Evolutionary conservation across 2,113 vertebrate species (phyloP).

Genomic region (Onychorhynchus coronatus): DNA sequence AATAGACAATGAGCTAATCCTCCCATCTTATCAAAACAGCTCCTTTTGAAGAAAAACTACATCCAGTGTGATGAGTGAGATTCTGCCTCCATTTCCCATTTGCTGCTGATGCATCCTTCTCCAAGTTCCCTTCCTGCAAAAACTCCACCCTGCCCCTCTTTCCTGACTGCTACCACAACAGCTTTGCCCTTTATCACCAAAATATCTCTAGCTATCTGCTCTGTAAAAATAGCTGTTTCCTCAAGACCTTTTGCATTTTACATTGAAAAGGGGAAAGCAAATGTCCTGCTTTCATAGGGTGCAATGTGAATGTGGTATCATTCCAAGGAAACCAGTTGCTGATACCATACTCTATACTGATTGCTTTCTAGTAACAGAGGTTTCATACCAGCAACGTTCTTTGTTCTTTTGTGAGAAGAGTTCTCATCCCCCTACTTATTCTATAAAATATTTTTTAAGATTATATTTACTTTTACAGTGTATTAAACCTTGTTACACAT

Average conservation of each 20-base stretch:
- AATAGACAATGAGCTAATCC: not conserved
- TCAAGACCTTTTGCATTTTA: not conserved
- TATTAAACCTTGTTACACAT: not conserved
- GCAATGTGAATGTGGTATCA: not conserved
- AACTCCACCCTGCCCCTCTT: conserved; percentile 27
- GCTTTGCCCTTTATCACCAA: conserved; percentile 7
- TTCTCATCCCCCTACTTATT: not conserved
- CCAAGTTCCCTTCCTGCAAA: not conserved
- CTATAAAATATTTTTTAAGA: not conserved
- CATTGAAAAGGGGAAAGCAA: not conserved
- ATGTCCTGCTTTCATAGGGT: not conserved
- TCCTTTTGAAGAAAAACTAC: not conserved
- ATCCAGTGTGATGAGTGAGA: not conserved
- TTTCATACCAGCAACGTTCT: not conserved
- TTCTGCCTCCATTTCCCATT: not conserved
- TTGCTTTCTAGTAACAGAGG: not conserved
- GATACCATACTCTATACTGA: not conserved
- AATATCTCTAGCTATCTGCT: not conserved
- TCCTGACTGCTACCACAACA: conserved; percentile 17
- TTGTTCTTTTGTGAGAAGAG: not conserved
- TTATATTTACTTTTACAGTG: not conserved
- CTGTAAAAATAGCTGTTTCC: conserved; percentile 37
- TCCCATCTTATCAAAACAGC: not conserved
- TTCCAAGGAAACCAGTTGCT: not conserved
- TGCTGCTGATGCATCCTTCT: not conserved